Base-by-base conservation (phyloP, 2,113 vertebrate species). In the Oxygymnocypris stewartii region DNA sequence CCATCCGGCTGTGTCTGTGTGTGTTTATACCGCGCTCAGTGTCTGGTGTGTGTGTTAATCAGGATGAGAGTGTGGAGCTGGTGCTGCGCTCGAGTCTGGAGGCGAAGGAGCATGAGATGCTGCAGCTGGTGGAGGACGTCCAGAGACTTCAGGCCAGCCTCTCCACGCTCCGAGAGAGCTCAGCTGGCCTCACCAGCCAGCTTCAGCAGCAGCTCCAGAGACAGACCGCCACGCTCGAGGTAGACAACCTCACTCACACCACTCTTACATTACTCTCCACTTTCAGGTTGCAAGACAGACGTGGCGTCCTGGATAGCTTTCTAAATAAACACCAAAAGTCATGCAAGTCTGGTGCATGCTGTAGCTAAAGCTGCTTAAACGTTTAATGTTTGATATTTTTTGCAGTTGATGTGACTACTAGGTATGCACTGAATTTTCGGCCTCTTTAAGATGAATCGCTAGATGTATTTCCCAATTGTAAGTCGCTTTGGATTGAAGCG, bases 101-200 rank as follows among this genome's bases (percentile, higher is more conserved):
- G 91, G 97, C 97, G 0, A 99, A 99, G 93, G 98, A 99, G 90
- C 94, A 97, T n/a, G 98, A 99, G 91, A 97, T 97, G 0, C 95
- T 95, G 82, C 97, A 99, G 94, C 96, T 99, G 63, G 96, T 99
- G 16, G 98, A 99, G 87, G 98, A 99, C 16, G 97, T 99, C 78
- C 98, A 99, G 95, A 94, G 97, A 90, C 97, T 99, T 91, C 98
- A 99, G 95, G 96, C 96, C 96, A 98, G 96, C 96, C 96, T 99
- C 92, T 96, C 95, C 93, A 97, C 96, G 93, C 96, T 98, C 87
- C 93, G 97, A 42, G 97, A 99, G 93, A 97, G 96, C 90, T 98
- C 97, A 25, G 95, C 96, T 94, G 96, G 95, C 91, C 97, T 98
- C 89, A 98, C 98, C 92, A 94, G 96, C 5, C 97, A 97, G 92